Base-by-base conservation (phyloP, 2,797 vertebrate genomes). In the Gallinago nigripennis region DNA sequence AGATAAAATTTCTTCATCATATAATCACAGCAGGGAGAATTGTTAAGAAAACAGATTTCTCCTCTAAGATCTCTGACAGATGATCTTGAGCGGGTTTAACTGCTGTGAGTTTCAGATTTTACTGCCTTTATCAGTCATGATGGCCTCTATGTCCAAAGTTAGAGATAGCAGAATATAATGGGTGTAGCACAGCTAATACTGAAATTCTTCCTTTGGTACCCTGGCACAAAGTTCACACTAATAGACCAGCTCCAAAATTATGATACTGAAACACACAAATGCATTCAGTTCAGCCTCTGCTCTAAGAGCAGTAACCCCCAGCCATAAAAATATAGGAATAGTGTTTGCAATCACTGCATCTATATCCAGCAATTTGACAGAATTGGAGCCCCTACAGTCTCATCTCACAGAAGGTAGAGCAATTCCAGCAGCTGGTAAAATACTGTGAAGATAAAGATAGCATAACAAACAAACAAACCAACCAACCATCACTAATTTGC, bases 21-120 rank as follows among this genome's bases (percentile, higher is more conserved):
- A 57, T 12, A 76, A 72, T 56, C 79, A 72, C 72, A 90, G 73
- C 46, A 91, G 65, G 73, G 63, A 89, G 46, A 81, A 46, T 46
- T 90, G 54, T 90, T 92, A 86, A 82, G 70, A 90, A 94, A 94
- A 94, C 70, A 88, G 50, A 76, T 60, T 85, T 80, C 79, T 69
- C 33, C 37, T 53, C n/a, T 46, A 51, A 90, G 63, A 73, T 63
- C 46, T 41, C 11, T 56, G 46, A 64, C 1, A 78, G 46, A 70
- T 72, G 23, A 89, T 81, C 76, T 60, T 68, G 76, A 61, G 72
- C 57, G 31, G 16, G 21, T 79, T 96, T 86, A 78, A 54, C 54
- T 83, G 79, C 69, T 64, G 43, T 1, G 2, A 16, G 18, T 24
- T 92, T 64, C 50, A 25, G 57, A 81, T 90, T 89, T 90, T 65